Base-by-base conservation (phyloP, 2,797 vertebrate genomes). In the Heliangelus exortis region DNA sequence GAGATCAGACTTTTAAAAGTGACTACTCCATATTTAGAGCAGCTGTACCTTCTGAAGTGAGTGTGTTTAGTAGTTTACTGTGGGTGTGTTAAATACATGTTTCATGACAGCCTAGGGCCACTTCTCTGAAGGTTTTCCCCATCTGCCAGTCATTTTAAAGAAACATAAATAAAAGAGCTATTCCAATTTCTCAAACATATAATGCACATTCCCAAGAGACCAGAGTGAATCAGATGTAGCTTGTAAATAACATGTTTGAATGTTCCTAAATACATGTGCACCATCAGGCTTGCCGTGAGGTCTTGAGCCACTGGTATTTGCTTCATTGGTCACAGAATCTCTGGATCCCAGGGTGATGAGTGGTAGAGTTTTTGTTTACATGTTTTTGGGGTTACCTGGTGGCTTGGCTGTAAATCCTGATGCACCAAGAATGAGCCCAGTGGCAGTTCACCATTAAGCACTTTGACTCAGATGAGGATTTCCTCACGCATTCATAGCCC, bases 131-230 rank as follows among this genome's bases (percentile, higher is more conserved):
- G 93, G 92, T 82, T 96, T 95, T 65, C 87, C 87, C 96, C 87
- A 92, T 96, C 90, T 95, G 95, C 90, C 90, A 94, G 87, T 96
- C 90, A 89, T 94, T 95, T 89, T 91, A 87, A 95, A 95, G 90
- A 92, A 96, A 93, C 84, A 84, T 92, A 95, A 95, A 95, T 95
- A 94, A 92, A 96, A 95, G 75, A 90, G 57, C 78, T 95, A 92
- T 91, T 95, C 75, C 92, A 92, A 55, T 96, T 91, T 93, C 90
- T 93, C 91, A 86, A 96, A 87, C 92, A 89, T 91, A 90, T 67
- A 96, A 92, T 87, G 51, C 81, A 66, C 0, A 1, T 89, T 95
- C 93, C 54, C 65, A 63, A 34, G 89, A 76, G 91, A 94, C 67
- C 25, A 25, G 89, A 43, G 83, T 92, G 90, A 94, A 83, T 96